These are phyloP conservation scores for Allophyes oxyacanthae DNA, from an alignment of 2,888 invertebrate species.

Conservation along the genomic window DNA sequence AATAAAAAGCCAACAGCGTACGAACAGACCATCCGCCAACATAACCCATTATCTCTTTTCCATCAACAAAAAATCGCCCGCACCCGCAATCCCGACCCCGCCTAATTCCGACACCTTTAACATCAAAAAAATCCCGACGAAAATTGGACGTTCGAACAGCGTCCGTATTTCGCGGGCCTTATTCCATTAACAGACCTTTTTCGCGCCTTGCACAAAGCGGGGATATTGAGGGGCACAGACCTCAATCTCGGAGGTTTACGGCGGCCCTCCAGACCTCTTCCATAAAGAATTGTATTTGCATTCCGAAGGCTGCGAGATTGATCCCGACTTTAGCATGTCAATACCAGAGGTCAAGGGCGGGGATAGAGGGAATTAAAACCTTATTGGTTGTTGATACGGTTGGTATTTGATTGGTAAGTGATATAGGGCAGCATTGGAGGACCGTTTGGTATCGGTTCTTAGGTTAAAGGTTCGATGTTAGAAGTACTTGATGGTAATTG, in stretches of 20 bases:
- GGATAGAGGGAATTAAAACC: conserved; percentile 31
- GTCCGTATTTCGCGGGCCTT: conserved; percentile 62
- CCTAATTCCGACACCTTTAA: conserved; percentile 53
- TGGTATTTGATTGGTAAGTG: conserved; percentile 16
- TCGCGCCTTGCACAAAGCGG: conserved; percentile 75
- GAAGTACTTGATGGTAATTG: conserved; percentile 37
- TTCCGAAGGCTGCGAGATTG: conserved; percentile 74
- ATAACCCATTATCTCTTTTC: conserved; percentile 36
- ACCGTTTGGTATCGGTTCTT: conserved; percentile 31
- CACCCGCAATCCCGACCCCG: conserved; percentile 38
- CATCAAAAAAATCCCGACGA: conserved; percentile 53
- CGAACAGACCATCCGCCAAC: conserved; percentile 17
- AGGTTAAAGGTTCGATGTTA: conserved; percentile 29
- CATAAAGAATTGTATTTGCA: conserved; percentile 83
- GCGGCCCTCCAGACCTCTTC: conserved; percentile 64
- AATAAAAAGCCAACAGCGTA: neutral
- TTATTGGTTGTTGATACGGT: conserved; percentile 34
- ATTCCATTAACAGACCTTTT: conserved; percentile 84
- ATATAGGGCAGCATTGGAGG: conserved; percentile 24
- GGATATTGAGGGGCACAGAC: conserved; percentile 73
- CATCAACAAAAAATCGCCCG: conserved; percentile 38
- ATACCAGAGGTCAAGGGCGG: conserved; percentile 72
- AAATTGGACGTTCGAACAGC: conserved; percentile 51
- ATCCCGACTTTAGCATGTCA: conserved; percentile 77
- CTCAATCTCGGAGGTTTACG: conserved; percentile 76